Evolutionary conservation across 2,888 invertebrate species (phyloP).

Genomic region (Prenolepis imparis): DNA sequence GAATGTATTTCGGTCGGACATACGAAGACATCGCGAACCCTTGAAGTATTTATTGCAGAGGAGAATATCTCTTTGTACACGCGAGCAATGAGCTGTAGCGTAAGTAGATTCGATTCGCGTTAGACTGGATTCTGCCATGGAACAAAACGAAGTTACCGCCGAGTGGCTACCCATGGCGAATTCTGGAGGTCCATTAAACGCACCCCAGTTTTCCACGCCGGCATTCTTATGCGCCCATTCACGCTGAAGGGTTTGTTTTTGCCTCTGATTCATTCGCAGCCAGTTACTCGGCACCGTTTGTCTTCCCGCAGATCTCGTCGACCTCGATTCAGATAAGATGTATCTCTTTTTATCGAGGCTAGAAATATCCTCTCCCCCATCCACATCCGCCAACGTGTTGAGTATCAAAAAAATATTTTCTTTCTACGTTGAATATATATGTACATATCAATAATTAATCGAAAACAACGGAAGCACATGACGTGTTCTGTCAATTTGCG

Average conservation of each 20-base stretch:
- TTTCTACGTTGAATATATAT: not conserved
- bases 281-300: slow-evolving; percentile 43
- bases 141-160: slow-evolving; percentile 81
- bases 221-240: slow-evolving; percentile 65
- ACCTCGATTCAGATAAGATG: slow-evolving; percentile 4
- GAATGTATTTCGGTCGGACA: not conserved
- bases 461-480: slow-evolving; percentile 20
- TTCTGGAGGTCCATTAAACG: slow-evolving; percentile 77
- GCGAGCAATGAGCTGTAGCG: slow-evolving; percentile 72
- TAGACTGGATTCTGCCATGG: slow-evolving; percentile 65
- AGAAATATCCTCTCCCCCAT: not conserved
- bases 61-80: slow-evolving; percentile 69
- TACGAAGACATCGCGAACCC: not conserved
- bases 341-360: not conserved
- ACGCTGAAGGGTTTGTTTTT: slow-evolving; percentile 74
- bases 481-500: slow-evolving; percentile 9
- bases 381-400: not conserved
- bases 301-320: slow-evolving; percentile 36
- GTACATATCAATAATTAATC: slow-evolving; percentile 25
- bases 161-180: slow-evolving; percentile 83
- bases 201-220: slow-evolving; percentile 66
- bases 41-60: not conserved
- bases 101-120: slow-evolving; percentile 76
- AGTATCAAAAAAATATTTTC: not conserved
- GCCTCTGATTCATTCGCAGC: slow-evolving; percentile 68